Evolutionary conservation across 2,888 invertebrate species (phyloP).

Genomic region (Cataglyphis albicans): DNA sequence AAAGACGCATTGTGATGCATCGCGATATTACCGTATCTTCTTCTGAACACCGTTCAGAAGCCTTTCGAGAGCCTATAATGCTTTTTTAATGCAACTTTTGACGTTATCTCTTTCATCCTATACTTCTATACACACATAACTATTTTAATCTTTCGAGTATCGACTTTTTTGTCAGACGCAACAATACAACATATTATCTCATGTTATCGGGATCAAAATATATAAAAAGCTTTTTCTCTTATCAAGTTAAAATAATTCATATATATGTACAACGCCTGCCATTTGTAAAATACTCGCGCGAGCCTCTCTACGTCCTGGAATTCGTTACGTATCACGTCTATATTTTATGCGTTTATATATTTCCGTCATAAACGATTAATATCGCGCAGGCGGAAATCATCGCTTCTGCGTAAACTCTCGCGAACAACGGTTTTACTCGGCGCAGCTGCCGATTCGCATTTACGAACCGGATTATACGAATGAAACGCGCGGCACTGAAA

Average conservation of each 20-base stretch:
- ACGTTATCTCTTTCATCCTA: not conserved
- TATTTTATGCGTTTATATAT: slow-evolving; percentile 9
- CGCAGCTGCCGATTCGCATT: slow-evolving; percentile 58
- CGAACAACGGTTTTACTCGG: not conserved
- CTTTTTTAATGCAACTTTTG: slow-evolving; percentile 28
- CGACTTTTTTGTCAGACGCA: not conserved
- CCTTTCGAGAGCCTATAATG: slow-evolving; percentile 42
- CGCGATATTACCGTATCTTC: slow-evolving; percentile 50
- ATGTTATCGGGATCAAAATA: not conserved
- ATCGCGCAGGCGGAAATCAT: slow-evolving; percentile 27
- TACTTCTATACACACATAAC: not conserved
- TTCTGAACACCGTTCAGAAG: slow-evolving; percentile 20
- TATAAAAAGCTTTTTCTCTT: not conserved
- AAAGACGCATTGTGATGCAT: slow-evolving; percentile 47
- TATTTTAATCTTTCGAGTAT: slow-evolving; percentile 22
- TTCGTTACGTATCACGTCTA: not conserved
- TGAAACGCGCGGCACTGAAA: slow-evolving; percentile 47
- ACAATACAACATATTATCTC: not conserved
- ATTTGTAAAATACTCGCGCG: not conserved
- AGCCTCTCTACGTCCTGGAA: not conserved
- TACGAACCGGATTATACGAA: slow-evolving; percentile 49
- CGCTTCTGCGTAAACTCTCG: slow-evolving; percentile 15
- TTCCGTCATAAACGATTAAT: slow-evolving; percentile 32
- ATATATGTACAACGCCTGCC: not conserved
- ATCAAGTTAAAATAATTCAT: not conserved